Evolutionary conservation across 2,797 vertebrate species (phyloP).

Genomic region (Sebastes minor): DNA sequence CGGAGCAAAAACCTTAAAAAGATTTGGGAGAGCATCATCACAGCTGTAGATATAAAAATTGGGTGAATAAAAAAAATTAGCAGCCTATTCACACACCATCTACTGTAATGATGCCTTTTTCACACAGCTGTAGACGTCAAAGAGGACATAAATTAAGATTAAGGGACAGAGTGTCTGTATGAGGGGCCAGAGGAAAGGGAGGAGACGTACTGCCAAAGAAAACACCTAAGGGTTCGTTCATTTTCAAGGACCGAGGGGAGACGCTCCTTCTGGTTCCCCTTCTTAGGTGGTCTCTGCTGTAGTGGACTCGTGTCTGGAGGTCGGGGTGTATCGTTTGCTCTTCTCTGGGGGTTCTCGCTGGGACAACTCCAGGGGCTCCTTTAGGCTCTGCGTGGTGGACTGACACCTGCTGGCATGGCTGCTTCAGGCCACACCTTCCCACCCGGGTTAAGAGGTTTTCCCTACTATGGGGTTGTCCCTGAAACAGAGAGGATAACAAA

Average conservation of each 20-base stretch:
- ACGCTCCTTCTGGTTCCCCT: slow-evolving; percentile 20
- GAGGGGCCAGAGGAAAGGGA: slow-evolving; percentile 3
- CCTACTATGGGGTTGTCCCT: slow-evolving; percentile 97
- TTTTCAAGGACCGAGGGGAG: slow-evolving; percentile 29
- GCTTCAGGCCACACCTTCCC: slow-evolving; percentile 40
- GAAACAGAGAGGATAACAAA: slow-evolving; percentile 36
- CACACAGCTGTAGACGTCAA: slow-evolving; percentile 53
- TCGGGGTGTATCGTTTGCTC: slow-evolving; percentile 25
- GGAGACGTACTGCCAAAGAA: slow-evolving; percentile 11
- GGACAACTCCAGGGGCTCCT: slow-evolving; percentile 18
- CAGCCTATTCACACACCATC: slow-evolving; percentile 82
- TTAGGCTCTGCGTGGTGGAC: slow-evolving; percentile 10
- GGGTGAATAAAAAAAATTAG: slow-evolving; percentile 76
- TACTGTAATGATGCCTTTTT: slow-evolving; percentile 63
- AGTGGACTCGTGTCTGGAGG: slow-evolving; percentile 48
- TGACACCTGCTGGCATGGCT: slow-evolving; percentile 46
- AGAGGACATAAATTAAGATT: slow-evolving; percentile 52
- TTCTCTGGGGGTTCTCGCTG: slow-evolving; percentile 32
- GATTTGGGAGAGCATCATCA: slow-evolving; percentile 55
- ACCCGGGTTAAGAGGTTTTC: slow-evolving; percentile 85
- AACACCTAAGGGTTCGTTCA: slow-evolving; percentile 17
- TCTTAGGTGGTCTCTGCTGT: slow-evolving; percentile 30
- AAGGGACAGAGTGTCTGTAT: slow-evolving; percentile 15
- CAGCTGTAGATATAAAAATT: slow-evolving; percentile 69
- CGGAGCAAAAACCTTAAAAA: slow-evolving; percentile 25